phyloP scores from a whole-genome alignment of 92 coral and sea anemone species.

The Actinernus sp. region DNA sequence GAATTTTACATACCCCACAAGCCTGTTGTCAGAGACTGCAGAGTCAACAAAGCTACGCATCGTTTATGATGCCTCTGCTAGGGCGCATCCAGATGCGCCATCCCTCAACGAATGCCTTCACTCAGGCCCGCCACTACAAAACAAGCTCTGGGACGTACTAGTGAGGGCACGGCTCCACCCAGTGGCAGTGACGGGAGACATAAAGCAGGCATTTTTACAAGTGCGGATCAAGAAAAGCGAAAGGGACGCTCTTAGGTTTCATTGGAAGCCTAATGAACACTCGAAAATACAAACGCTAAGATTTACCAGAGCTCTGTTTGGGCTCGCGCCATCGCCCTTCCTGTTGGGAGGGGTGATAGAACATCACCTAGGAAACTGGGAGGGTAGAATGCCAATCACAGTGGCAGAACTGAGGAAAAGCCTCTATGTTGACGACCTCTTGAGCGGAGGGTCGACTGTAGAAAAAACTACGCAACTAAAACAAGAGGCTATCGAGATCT shows the following conservation, averaged over 20 bases:
- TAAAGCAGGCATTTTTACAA: conserved; percentile 58
- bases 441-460: conserved; percentile 38
- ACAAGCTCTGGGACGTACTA: conserved; percentile 54
- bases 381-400: conserved; percentile 30
- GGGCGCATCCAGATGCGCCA: no score
- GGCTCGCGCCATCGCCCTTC: no score
- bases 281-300: no score
- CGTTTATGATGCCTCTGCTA: conserved; percentile 66
- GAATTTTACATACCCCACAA: conserved; percentile 58
- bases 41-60: conserved; percentile 66
- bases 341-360: no score
- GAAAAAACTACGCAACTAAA: conserved; percentile 42
- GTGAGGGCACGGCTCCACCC: conserved; percentile 50
- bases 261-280: no score
- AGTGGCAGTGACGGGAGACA: conserved; percentile 45
- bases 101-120: conserved; percentile 58
- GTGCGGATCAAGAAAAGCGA: conserved; percentile 42
- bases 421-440: conserved; percentile 67
- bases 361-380: conserved; percentile 31
- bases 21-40: conserved; percentile 56
- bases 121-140: conserved; percentile 61
- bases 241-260: conserved; percentile 61
- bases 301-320: no score
- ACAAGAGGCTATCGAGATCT: conserved; percentile 43
- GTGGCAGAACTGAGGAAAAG: conserved; percentile 18